A percentile compares a stretch with the other conserved stretches of the same genome.
phyloP scores from a whole-genome alignment of 2,113 vertebrate genomes.

The Lepisosteus oculatus region DNA sequence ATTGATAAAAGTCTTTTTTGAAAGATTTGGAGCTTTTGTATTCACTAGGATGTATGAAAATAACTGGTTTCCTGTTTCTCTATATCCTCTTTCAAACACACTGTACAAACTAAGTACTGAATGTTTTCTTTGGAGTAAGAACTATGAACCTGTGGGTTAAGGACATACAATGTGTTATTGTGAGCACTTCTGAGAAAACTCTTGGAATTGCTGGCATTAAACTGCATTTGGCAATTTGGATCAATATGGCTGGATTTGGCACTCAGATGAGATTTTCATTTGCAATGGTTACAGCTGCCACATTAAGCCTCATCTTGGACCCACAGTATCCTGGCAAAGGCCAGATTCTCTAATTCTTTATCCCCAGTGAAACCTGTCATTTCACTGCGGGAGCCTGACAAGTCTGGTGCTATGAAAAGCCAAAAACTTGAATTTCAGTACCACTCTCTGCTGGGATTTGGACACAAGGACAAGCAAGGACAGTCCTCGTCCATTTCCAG shows the following conservation, averaged over 20 bases:
- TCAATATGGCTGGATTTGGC: constrained; percentile 52
- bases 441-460: constrained; percentile 4
- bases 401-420: constrained; percentile 26
- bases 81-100: too few relatives aligned
- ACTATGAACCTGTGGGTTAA: too few relatives aligned
- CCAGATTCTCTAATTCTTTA: constrained; percentile 24
- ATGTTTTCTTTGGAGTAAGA: too few relatives aligned
- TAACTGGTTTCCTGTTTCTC: too few relatives aligned
- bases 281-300: constrained; percentile 66
- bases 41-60: too few relatives aligned
- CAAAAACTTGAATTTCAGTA: constrained; percentile 27
- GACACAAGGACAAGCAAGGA: constrained; percentile 16
- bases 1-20: too few relatives aligned
- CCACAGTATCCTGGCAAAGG: constrained; percentile 52
- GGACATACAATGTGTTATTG: too few relatives aligned
- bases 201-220: constrained; percentile 58
- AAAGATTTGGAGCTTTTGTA: too few relatives aligned
- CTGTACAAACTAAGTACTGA: too few relatives aligned
- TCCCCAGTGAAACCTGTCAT: constrained; percentile 25
- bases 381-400: constrained; percentile 38
- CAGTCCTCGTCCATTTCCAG: neutral
- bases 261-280: constrained; percentile 47
- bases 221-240: constrained; percentile 27
- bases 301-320: constrained; percentile 38
- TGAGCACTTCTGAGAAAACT: constrained; percentile 34